A percentile compares a stretch with the other conserved stretches of the same genome.
Evolutionary conservation across 2,113 vertebrate genomes (phyloP).

Genomic region (Scopus umbretta): DNA sequence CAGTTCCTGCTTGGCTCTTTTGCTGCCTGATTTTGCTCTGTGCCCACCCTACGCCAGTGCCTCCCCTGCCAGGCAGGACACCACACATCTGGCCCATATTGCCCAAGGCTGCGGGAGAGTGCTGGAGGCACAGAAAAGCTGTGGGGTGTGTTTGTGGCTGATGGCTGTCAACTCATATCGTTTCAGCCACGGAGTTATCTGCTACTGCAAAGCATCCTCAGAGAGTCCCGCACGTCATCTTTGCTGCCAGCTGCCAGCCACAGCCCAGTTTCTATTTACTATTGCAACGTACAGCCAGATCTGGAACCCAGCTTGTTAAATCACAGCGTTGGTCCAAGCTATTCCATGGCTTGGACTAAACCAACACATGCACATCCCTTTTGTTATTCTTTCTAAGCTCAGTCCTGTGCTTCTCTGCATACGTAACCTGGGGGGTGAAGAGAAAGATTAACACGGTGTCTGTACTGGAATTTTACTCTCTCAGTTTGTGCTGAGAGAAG

Average conservation of each 20-base stretch:
- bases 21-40: neutral
- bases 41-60: neutral
- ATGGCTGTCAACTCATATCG: neutral
- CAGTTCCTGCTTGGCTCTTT: neutral
- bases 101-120: neutral
- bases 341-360: neutral
- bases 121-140: neutral
- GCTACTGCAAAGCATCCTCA: neutral
- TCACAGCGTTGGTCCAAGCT: neutral
- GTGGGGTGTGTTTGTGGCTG: neutral
- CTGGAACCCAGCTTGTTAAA: neutral
- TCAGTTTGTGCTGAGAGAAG: neutral
- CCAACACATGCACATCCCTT: neutral
- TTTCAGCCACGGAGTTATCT: neutral
- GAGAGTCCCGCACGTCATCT: neutral
- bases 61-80: neutral
- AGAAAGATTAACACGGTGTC: neutral
- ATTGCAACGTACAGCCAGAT: neutral
- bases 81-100: neutral
- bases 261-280: neutral
- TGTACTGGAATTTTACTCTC: neutral
- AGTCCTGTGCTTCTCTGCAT: neutral
- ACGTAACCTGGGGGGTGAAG: neutral
- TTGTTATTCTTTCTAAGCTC: neutral
- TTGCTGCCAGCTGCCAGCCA: neutral